Evolutionary conservation across 2,113 vertebrate genomes (phyloP).

Genomic region (Uria aalge): DNA sequence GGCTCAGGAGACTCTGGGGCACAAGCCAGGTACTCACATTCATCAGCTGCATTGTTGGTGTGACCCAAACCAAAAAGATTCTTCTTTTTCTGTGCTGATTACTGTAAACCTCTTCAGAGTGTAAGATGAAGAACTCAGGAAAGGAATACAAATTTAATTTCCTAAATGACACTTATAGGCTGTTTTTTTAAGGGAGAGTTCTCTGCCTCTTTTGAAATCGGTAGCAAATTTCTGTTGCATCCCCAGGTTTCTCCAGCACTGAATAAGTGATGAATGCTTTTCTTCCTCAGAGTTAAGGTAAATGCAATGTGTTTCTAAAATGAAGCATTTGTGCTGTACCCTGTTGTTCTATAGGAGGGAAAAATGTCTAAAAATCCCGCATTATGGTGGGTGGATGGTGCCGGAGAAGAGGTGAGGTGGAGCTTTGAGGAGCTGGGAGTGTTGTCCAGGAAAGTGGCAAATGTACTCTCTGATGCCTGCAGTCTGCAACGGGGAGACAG

Average conservation of each 20-base stretch:
- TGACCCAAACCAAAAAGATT: not conserved
- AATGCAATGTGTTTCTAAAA: not conserved
- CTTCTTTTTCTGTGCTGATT: not conserved
- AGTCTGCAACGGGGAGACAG: conserved; percentile 72
- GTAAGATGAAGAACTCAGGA: not conserved
- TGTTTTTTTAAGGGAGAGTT: not conserved
- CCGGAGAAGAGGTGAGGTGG: conserved; percentile 75
- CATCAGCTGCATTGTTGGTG: not conserved
- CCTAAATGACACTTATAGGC: not conserved
- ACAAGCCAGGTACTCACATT: not conserved
- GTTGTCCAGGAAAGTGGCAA: conserved; percentile 75
- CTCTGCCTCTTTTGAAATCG: not conserved
- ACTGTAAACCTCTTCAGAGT: not conserved
- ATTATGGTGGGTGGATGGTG: conserved; percentile 79
- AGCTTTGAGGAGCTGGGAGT: conserved; percentile 80
- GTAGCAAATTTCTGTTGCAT: not conserved
- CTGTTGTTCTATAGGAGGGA: conserved; percentile 49
- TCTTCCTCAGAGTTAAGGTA: not conserved
- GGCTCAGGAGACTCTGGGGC: not conserved
- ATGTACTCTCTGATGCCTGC: conserved; percentile 74
- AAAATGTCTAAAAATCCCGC: conserved; percentile 67
- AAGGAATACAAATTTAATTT: not conserved
- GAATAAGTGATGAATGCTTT: not conserved
- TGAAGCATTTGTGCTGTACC: not conserved
- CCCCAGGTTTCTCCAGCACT: not conserved